Conservation (phyloP, 2,888 invertebrate genomes). For the Heliconius sara region DNA sequence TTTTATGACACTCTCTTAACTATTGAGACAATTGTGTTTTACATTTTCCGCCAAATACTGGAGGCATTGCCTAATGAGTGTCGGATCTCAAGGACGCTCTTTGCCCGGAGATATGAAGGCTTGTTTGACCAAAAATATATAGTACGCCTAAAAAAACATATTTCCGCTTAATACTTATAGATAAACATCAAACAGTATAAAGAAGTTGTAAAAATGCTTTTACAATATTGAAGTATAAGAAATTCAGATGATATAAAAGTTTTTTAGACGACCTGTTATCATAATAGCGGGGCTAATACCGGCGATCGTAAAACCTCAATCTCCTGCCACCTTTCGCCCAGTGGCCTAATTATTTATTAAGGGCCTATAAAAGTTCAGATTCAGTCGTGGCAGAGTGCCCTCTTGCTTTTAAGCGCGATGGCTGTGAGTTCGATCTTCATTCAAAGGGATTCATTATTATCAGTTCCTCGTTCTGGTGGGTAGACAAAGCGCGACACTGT, state of each 20-base stretch:
- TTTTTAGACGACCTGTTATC: constrained; percentile 11
- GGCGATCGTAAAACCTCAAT: constrained; percentile 12
- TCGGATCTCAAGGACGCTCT: background rate
- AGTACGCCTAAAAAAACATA: background rate
- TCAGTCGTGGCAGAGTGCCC: background rate
- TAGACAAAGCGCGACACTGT: too few relatives aligned
- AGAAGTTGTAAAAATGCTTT: constrained; percentile 6
- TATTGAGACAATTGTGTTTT: background rate
- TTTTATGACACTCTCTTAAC: background rate
- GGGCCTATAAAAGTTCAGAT: background rate
- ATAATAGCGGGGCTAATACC: constrained; percentile 16
- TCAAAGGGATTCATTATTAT: background rate
- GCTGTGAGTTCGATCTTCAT: background rate
- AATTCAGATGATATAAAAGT: constrained; percentile 4
- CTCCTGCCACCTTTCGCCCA: constrained; percentile 10
- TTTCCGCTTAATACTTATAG: background rate
- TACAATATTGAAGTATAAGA: constrained; percentile 13
- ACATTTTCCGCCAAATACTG: background rate
- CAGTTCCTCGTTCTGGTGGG: too few relatives aligned
- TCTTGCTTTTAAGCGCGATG: too few relatives aligned
- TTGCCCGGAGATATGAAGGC: too few relatives aligned
- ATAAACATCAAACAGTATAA: background rate
- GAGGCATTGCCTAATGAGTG: background rate
- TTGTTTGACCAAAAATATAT: background rate
- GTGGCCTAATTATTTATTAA: constrained; percentile 23